Evolutionary conservation across 2,888 invertebrate genomes (phyloP).

Genomic region (Eumerus sabulonum): DNA sequence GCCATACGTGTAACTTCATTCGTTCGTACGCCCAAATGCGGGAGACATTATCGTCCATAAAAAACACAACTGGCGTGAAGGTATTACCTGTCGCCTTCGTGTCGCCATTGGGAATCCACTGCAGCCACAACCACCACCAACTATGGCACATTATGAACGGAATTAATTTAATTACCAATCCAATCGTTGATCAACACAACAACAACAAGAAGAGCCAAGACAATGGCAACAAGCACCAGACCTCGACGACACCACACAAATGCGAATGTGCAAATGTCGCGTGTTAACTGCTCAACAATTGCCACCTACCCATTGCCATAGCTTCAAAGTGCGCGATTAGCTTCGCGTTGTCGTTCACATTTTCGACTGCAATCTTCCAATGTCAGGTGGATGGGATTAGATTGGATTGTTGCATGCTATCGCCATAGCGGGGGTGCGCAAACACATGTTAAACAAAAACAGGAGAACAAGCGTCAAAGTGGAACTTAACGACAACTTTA

Average conservation of each 20-base stretch:
- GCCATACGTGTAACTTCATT: conserved; percentile 4
- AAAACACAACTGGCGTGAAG: background rate
- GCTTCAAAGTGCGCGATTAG: background rate
- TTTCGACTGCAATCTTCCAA: conserved; percentile 12
- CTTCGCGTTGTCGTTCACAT: background rate
- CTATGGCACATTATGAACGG: conserved; percentile 61
- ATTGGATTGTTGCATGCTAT: conserved; percentile 49
- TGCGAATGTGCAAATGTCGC: conserved; percentile 62
- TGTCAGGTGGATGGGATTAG: conserved; percentile 27
- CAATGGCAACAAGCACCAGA: conserved; percentile 42
- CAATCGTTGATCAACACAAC: conserved; percentile 49
- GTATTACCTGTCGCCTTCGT: conserved; percentile 51
- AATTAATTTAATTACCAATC: conserved; percentile 69
- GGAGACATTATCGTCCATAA: background rate
- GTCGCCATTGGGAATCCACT: conserved; percentile 56
- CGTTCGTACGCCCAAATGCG: conserved; percentile 44
- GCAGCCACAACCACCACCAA: conserved; percentile 30
- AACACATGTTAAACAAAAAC: conserved; percentile 13
- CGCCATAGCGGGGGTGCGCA: conserved; percentile 35
- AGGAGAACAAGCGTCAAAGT: conserved; percentile 2
- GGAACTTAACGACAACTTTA: conserved; percentile 50
- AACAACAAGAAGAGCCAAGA: too few species aligned
- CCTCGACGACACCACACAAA: conserved; percentile 2
- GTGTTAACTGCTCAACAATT: conserved; percentile 61
- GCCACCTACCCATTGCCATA: conserved; percentile 48